Evolutionary conservation across 2,113 vertebrate species (phyloP), one percentile per base, ranked within the genome.

Genomic region (Callionymus lyra): DNA sequence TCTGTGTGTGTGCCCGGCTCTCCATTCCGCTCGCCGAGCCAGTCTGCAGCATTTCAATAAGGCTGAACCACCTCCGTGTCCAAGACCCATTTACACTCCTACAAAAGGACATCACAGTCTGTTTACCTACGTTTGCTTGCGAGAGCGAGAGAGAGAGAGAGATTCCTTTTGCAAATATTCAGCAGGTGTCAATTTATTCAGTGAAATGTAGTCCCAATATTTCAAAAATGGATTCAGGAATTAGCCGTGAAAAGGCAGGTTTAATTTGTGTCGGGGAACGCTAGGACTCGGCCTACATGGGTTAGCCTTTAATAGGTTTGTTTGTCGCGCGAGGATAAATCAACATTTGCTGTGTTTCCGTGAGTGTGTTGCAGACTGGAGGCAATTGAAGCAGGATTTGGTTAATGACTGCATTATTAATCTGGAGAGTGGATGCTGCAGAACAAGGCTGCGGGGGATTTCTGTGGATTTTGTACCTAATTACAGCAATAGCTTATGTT

Each of bases 21-120:
- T 71, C 59, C 34, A 2, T 74, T 54, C 60, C 54, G 50, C 42
- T 1, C n/a, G 37, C 35, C 51, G 46, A 56, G 36, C 65, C 58
- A 36, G 64, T 46, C 62, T 61, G 50, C 63, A 35, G 78, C 72
- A 81, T 82, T 60, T 79, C 68, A 81, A 81, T 81, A 68, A 70
- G 54, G 47, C 38, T 31, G 34, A 18, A n/a, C 42, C n/a, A 41
- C 44, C 48, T 41, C 21, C 1, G 31, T 51, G 43, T 80, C 65
- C 72, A 80, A 67, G 70, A 35, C 70, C 41, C 34, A 11, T 58
- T 59, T 67, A 62, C 57, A 47, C 52, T 6, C 3, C 31, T 8
- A 58, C 63, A 54, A 53, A 34, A n/a, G 42, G 50, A 43, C 33
- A 54, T 45, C 35, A 47, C 32, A 6, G 38, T 31, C 40, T 47